Evolutionary conservation across 2,797 vertebrate genomes (phyloP), one percentile per base, ranked within the genome.

Genomic region (Ptychadena robeensis): DNA sequence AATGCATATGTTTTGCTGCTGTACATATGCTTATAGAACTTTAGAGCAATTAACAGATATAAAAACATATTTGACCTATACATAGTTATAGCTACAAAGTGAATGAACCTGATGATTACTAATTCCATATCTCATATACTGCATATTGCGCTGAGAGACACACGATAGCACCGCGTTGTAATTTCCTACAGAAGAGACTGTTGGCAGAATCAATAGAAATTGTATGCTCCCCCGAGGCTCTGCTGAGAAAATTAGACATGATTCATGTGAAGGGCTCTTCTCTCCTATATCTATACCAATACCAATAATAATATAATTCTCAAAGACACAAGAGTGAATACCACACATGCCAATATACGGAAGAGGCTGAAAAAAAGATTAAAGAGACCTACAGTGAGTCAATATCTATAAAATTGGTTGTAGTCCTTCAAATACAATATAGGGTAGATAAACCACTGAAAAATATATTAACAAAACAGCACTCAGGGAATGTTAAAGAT

Each of bases 381-480:
- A 67, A 25, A 6, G 14, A 35, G 22, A n/a, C 7, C 9, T 67
- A 35, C 32, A 67, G 7, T 7, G 35, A 66, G 31, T 67, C 32
- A 67, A 34, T n/a, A 67, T 35, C 31, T 67, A n/a, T 34, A 34
- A 67, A 34, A 67, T 35, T 67, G 65, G 32, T 67, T 67, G 65
- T 14, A 22, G 9, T 34, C 5, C 44, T 48, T 48, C 44, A 18
- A 3, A 22, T 48, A 48, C 10, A 44, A 44, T 6, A 22, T 5
- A 48, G 3, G 15, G 14, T 22, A 22, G 44, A 48, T 18, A 14
- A 48, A 0, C 44, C 3, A 2, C 4, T 18, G 15, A 48, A 48
- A 5, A 48, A 48, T 18, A 48, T 7, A 48, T 18, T 48, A 18
- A 48, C 44, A 3, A 48, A 48, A 48, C 15, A 22, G 44, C 40